phyloP scores from a whole-genome alignment of 2,113 vertebrate genomes.

The Tamias sibiricus region DNA sequence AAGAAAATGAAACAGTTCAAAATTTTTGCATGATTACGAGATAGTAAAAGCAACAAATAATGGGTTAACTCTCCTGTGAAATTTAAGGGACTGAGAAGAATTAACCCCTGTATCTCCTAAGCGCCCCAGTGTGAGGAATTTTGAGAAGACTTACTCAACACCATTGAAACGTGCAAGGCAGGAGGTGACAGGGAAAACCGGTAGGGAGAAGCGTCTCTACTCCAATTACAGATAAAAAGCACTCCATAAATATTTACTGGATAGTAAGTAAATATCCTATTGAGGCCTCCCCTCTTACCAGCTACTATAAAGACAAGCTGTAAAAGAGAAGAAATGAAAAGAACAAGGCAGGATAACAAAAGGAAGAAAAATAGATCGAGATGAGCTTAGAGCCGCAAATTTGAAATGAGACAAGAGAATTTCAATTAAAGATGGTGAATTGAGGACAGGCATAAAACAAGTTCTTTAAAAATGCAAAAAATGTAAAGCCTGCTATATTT shows the following conservation, averaged over 20 bases:
- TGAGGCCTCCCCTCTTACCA: not conserved
- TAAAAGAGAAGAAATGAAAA: conserved; percentile 3
- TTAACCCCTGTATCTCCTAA: not conserved
- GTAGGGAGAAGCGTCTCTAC: not conserved
- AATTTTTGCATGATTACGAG: not conserved
- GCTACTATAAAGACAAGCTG: not conserved
- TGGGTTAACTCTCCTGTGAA: not conserved
- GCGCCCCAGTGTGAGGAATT: not conserved
- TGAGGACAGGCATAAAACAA: not conserved
- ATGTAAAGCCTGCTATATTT: not conserved
- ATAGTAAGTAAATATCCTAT: not conserved
- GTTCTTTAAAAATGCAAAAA: not conserved
- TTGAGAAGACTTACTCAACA: not conserved
- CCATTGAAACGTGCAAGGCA: not conserved
- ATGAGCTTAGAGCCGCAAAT: not conserved
- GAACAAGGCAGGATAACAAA: not conserved
- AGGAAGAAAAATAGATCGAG: not conserved
- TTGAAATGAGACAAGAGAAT: not conserved
- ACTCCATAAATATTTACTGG: not conserved
- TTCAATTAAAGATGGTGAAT: not conserved
- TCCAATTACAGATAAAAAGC: not conserved
- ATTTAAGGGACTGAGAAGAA: not conserved
- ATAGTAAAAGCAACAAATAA: not conserved
- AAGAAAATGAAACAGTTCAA: not conserved
- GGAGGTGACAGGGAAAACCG: not conserved